Conservation (phyloP, 2,797 vertebrate species). For the Trachurus trachurus region DNA sequence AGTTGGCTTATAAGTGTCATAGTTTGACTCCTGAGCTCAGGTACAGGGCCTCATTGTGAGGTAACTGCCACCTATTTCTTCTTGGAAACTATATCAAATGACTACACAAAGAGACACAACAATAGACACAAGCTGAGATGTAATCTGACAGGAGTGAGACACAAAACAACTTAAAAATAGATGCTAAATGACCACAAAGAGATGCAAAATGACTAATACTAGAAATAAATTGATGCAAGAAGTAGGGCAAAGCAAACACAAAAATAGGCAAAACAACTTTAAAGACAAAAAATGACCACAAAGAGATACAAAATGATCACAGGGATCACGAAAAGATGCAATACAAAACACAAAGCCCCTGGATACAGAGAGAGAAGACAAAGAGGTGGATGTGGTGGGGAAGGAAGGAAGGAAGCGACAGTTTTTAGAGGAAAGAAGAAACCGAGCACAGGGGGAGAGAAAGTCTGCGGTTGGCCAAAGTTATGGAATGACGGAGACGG, state of each 20-base stretch:
- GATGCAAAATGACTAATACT: not conserved
- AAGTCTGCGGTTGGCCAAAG: constrained; percentile 68
- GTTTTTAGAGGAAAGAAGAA: constrained; percentile 51
- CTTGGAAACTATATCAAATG: not conserved
- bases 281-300: not conserved
- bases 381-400: constrained; percentile 31
- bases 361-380: not conserved
- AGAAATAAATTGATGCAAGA: not conserved
- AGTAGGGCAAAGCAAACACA: not conserved
- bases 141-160: not conserved
- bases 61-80: not conserved
- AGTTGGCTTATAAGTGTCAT: constrained; percentile 1
- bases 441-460: constrained; percentile 31
- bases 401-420: constrained; percentile 16
- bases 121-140: not conserved
- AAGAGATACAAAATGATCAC: not conserved
- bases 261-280: not conserved
- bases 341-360: not conserved
- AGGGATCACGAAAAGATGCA: not conserved
- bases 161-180: not conserved
- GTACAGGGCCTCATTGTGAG: not conserved
- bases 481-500: constrained; percentile 61
- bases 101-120: not conserved
- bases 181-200: not conserved
- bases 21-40: not conserved